These are phyloP conservation scores for Pseudolycoriella hygida DNA, from an alignment of 2,888 invertebrate genomes.

Conservation along the genomic window DNA sequence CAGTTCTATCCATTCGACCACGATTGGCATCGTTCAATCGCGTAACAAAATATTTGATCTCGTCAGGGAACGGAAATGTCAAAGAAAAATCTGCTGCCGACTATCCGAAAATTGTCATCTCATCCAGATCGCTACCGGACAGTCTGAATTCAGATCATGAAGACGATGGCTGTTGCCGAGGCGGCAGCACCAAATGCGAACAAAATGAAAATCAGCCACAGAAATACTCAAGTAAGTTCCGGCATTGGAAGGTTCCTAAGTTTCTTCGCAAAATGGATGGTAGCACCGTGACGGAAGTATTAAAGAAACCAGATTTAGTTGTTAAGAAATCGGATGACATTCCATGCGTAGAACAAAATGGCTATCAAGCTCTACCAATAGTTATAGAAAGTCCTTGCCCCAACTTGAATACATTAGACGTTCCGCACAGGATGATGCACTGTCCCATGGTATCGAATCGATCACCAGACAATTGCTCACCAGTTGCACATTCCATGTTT, in stretches of 20 bases:
- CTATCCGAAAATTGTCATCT: conserved; percentile 30
- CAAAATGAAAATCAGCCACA: conserved; percentile 31
- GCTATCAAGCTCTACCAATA: conserved; percentile 48
- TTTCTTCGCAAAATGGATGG: conserved; percentile 43
- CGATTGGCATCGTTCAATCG: conserved; percentile 25
- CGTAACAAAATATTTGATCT: conserved; percentile 8
- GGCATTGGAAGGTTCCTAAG: conserved; percentile 50
- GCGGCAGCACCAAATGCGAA: not conserved
- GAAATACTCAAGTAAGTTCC: conserved; percentile 35
- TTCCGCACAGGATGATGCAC: conserved; percentile 13
- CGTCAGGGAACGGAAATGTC: not conserved
- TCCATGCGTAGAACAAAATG: conserved; percentile 24
- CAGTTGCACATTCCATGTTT: conserved; percentile 34
- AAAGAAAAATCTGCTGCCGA: conserved; percentile 10
- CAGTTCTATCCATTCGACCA: conserved; percentile 24
- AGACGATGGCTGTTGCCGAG: conserved; percentile 18
- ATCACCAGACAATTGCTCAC: conserved; percentile 29
- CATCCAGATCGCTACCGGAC: conserved; percentile 64
- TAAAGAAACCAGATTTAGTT: conserved; percentile 6
- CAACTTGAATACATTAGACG: conserved; percentile 21
- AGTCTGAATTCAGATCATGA: conserved; percentile 32
- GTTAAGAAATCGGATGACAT: conserved; percentile 13
- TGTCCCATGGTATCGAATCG: conserved; percentile 22
- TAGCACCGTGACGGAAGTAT: conserved; percentile 18
- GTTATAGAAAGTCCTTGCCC: conserved; percentile 38